Conservation (phyloP, 2,113 vertebrate species). For the Aythya baeri region DNA sequence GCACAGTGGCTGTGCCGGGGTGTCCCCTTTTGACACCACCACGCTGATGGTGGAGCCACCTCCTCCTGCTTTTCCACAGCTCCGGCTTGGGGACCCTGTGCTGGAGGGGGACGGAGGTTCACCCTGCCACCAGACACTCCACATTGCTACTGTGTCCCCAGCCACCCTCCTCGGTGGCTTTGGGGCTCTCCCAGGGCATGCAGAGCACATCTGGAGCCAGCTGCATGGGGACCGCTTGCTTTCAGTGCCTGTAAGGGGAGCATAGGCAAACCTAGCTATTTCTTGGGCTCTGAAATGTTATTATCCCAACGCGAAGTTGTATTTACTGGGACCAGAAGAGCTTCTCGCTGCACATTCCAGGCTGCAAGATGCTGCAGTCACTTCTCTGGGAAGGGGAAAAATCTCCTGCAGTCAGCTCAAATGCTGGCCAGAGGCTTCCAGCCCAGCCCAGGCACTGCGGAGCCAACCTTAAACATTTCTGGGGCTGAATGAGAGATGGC, state of each 20-base stretch:
- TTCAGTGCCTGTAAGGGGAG: neutral
- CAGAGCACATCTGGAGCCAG: neutral
- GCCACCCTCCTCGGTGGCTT: neutral
- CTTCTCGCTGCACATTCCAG: neutral
- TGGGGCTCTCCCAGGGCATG: neutral
- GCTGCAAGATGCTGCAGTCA: fast-evolving
- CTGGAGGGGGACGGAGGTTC: neutral
- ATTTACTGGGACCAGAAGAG: neutral
- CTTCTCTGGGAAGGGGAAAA: neutral
- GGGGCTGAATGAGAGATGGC: neutral
- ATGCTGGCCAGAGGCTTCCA: conserved; percentile 1
- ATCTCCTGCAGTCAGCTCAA: conserved; percentile 14
- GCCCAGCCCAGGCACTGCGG: neutral
- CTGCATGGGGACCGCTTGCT: fast-evolving
- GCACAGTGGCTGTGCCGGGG: no score
- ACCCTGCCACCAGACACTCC: neutral
- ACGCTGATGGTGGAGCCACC: neutral
- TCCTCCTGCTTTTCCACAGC: neutral
- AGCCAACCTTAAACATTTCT: neutral
- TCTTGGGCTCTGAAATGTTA: neutral
- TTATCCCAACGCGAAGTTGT: neutral
- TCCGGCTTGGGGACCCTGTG: no score
- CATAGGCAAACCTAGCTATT: neutral
- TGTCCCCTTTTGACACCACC: no score
- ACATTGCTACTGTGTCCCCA: neutral